Evolutionary conservation across 2,113 vertebrate species (phyloP).

Genomic region (Ameiurus melas): DNA sequence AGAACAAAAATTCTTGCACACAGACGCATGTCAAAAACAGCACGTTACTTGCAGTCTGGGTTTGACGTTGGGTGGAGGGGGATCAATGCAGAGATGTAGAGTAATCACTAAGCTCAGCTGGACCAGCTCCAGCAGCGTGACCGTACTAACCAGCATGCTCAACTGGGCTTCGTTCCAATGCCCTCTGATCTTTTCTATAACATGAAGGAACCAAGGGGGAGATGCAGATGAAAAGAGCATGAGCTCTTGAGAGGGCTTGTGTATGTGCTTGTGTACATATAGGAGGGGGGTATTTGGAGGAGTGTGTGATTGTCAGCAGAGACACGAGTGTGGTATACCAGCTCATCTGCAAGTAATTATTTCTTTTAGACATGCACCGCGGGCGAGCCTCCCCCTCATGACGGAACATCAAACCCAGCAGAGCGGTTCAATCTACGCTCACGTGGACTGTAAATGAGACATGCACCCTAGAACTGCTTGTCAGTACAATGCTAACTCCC

Average conservation of each 20-base stretch:
- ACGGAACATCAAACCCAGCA: conserved; percentile 21
- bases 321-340: conserved; percentile 32
- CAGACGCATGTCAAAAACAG: background rate
- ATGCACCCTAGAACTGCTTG: conserved; percentile 20
- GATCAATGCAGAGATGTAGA: conserved; percentile 10
- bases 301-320: conserved; percentile 16
- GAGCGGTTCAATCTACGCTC: conserved; percentile 23
- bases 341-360: conserved; percentile 51
- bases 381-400: conserved; percentile 2
- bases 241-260: conserved; percentile 6
- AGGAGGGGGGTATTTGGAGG: background rate
- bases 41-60: background rate
- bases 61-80: background rate
- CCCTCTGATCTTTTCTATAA: conserved; percentile 44
- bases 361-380: conserved; percentile 28
- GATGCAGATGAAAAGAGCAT: conserved; percentile 13
- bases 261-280: background rate
- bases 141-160: conserved; percentile 27
- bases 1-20: background rate
- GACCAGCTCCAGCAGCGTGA: background rate
- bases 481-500: conserved; percentile 13
- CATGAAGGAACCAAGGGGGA: conserved; percentile 11
- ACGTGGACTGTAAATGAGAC: background rate
- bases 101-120: conserved; percentile 7
- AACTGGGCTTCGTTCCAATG: conserved; percentile 46